Percentiles rank a stretch among this genome's conserved stretches.
phyloP scores from a whole-genome alignment of 1,140 invertebrate genomes.

The Trissolcus basalis region DNA sequence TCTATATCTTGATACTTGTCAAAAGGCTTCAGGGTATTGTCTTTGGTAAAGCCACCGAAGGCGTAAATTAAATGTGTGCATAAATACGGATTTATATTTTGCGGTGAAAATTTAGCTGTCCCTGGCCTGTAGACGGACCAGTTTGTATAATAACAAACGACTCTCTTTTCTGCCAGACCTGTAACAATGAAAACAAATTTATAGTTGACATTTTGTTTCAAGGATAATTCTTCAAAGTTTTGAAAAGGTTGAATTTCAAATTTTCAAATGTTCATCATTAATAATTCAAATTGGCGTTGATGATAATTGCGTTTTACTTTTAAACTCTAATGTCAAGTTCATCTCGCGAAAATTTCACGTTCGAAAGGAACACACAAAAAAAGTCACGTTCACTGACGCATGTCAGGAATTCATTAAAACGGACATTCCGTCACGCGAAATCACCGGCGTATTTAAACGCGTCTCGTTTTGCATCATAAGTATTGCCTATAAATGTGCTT shows the following conservation, averaged over 20 bases:
- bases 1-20: conserved; percentile 97
- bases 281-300: too few species aligned
- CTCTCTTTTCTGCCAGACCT: conserved; percentile 79
- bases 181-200: conserved; percentile 43
- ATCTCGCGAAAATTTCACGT: conserved; percentile 20
- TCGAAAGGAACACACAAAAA: conserved; percentile 5
- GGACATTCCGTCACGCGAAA: conserved; percentile 32
- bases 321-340: conserved; percentile 21
- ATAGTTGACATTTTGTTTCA: too few species aligned
- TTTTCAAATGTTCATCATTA: too few species aligned
- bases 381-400: conserved; percentile 32
- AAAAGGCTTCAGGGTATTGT: conserved; percentile 92
- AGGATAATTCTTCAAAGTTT: too few species aligned
- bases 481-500: conserved; percentile 26
- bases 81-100: conserved; percentile 96
- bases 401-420: conserved; percentile 36
- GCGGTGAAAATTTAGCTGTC: conserved; percentile 92
- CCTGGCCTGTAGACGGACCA: conserved; percentile 94
- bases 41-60: conserved; percentile 93
- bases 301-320: too few species aligned
- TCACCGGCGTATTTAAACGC: conserved; percentile 25
- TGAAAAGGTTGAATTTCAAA: too few species aligned
- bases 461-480: conserved; percentile 33
- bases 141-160: conserved; percentile 96
- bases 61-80: conserved; percentile 97